Evolutionary conservation across 1,140 invertebrate genomes (phyloP), one percentile per base, ranked within the genome.

Genomic region (Zaprionus africanus): DNA sequence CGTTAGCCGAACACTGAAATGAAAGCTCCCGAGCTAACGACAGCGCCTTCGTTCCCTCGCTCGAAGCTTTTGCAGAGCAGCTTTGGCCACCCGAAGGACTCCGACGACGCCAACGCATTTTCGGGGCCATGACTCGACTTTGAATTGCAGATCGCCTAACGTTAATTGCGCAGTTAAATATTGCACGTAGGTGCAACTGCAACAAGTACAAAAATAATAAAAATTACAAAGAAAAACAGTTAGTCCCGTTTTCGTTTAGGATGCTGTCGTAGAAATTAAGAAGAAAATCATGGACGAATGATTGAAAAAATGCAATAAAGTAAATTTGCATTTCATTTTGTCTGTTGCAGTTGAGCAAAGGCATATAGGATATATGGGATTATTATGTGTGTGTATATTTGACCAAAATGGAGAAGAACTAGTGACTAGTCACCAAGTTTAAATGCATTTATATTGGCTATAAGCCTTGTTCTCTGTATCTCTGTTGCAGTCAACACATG

Each of bases 1-100:
- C 46, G 22, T 49, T 49, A 54, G 36, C 43, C 58, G 61, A 71
- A 38, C 61, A 34, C 17, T 54, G 51, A 24, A n/a, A 15, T 31
- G 24, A 43, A 31, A 66, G 63, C 63, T 66, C 31, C 19, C 24
- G 1, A 26, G 26, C 38, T 4, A 2, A 46, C n/a, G 41, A 46
- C 41, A 46, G 41, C 2, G 41, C 41, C 41, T 46, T 46, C 41
- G 41, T 46, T 17, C n/a, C 2, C 7, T 41, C n/a, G 15, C 38
- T 17, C 6, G 3, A 46, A 60, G 60, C 60, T 61, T 28, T 28
- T 12, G 28, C 53, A n/a, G 5, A 56, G 15, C 46, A 46, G n/a
- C 22, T 51, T 51, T 13, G 19, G 11, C 19, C 19, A 51, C 11
- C 11, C 19, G 46, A 51, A 51, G 46, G 46, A 22, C 9, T 11